Percentiles rank a stretch among this genome's conserved stretches.
phyloP scores from a whole-genome alignment of 2,888 invertebrate species.

The Dryococelus australis region DNA sequence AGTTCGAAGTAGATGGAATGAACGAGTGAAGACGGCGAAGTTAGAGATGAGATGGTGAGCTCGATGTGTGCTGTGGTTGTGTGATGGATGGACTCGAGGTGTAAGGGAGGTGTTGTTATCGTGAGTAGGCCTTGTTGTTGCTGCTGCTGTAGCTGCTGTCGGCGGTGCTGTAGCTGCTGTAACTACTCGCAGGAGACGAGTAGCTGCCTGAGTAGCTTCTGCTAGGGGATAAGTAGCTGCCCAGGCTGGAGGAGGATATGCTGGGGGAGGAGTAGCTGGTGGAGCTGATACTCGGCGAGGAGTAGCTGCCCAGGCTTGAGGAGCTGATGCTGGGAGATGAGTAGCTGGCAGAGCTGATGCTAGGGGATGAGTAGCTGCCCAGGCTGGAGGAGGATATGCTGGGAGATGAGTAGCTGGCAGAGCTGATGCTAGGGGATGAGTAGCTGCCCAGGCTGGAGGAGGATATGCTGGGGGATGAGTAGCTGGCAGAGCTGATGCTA shows the following conservation, averaged over 20 bases:
- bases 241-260: neutral
- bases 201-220: slow-evolving; percentile 12
- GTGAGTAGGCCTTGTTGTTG: slow-evolving; percentile 20
- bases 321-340: slow-evolving; percentile 13
- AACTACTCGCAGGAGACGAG: slow-evolving; percentile 36
- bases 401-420: slow-evolving; percentile 27
- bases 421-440: neutral
- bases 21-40: neutral
- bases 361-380: slow-evolving; percentile 2
- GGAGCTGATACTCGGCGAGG: slow-evolving; percentile 11
- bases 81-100: neutral
- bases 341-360: slow-evolving; percentile 5
- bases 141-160: slow-evolving; percentile 26
- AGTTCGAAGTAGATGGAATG: neutral
- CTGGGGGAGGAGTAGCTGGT: slow-evolving; percentile 9
- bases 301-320: neutral
- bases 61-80: neutral
- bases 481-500: neutral
- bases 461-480: neutral
- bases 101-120: neutral
- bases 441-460: neutral
- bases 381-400: neutral
- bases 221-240: neutral
- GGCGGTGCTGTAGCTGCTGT: slow-evolving; percentile 32
- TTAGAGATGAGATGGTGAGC: neutral